Percentiles rank a stretch among this genome's conserved stretches.
These are phyloP conservation scores for Zootoca vivipara DNA, from an alignment of 2,113 vertebrate species.

Conservation along the genomic window DNA sequence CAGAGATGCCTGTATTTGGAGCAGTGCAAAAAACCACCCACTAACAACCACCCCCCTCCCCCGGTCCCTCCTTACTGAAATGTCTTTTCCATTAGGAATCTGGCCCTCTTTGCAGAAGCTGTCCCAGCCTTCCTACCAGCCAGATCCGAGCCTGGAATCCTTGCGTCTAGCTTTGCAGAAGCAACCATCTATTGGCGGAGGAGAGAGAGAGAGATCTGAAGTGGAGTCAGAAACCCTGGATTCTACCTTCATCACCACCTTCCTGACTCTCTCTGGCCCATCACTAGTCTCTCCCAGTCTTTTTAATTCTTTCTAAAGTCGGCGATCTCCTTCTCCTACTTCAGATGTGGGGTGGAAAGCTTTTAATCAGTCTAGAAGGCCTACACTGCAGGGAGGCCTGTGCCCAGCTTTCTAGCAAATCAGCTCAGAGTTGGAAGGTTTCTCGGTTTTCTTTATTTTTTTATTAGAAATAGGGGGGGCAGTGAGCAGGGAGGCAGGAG, in stretches of 20 bases:
- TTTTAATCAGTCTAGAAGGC: too few species aligned
- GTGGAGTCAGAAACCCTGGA: neutral
- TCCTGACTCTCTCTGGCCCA: neutral
- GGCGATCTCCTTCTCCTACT: neutral
- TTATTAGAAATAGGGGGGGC: neutral
- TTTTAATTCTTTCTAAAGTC: neutral
- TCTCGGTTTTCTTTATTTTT: too few species aligned
- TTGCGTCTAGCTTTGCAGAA: too few species aligned
- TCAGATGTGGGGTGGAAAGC: too few species aligned
- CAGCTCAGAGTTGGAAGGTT: too few species aligned
- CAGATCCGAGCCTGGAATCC: too few species aligned
- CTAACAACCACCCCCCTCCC: too few species aligned
- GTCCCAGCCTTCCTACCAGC: neutral
- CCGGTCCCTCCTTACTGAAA: neutral
- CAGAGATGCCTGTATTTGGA: too few species aligned
- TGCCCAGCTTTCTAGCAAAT: neutral
- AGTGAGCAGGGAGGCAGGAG: neutral
- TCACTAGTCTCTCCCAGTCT: neutral
- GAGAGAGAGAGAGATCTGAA: neutral
- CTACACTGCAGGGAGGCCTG: neutral
- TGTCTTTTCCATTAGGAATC: neutral
- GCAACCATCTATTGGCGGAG: accelerated
- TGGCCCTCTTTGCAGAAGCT: neutral
- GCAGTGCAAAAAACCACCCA: too few species aligned
- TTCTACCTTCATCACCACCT: too few species aligned